Evolutionary conservation across 2,888 invertebrate genomes (phyloP).

Genomic region (Diarsia rubi): DNA sequence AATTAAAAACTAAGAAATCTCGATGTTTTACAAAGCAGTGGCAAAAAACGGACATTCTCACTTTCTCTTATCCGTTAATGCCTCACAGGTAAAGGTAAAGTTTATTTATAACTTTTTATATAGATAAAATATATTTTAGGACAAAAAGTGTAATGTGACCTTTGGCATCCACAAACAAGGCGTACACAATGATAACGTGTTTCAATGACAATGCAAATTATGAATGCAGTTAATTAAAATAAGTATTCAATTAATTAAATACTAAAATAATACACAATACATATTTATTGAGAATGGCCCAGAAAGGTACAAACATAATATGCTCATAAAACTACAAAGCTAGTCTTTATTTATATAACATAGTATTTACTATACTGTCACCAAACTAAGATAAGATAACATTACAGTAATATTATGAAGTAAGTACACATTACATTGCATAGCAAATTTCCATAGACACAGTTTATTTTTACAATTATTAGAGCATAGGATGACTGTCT

Average conservation of each 20-base stretch:
- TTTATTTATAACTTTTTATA: background rate
- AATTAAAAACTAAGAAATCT: background rate
- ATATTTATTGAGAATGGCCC: background rate
- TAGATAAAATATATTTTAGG: background rate
- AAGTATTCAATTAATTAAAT: background rate
- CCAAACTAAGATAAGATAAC: constrained; percentile 29
- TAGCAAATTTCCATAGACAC: background rate
- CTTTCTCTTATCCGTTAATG: background rate
- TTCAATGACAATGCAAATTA: background rate
- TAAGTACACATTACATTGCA: background rate
- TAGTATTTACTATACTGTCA: constrained; percentile 14
- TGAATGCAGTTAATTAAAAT: constrained; percentile 3
- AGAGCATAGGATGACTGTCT: background rate
- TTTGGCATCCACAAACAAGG: background rate
- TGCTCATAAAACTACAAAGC: background rate
- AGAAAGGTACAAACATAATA: background rate
- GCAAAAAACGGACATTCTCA: background rate
- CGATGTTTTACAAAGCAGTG: background rate
- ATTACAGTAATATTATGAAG: background rate
- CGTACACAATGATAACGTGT: background rate
- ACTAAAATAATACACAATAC: constrained; percentile 2
- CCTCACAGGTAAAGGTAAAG: background rate
- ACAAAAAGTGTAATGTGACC: background rate
- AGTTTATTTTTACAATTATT: background rate
- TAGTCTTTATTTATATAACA: background rate